A percentile compares a stretch with the other conserved stretches of the same genome.
phyloP scores from a whole-genome alignment of 2,888 invertebrate genomes.

The Physocephala rufipes region DNA sequence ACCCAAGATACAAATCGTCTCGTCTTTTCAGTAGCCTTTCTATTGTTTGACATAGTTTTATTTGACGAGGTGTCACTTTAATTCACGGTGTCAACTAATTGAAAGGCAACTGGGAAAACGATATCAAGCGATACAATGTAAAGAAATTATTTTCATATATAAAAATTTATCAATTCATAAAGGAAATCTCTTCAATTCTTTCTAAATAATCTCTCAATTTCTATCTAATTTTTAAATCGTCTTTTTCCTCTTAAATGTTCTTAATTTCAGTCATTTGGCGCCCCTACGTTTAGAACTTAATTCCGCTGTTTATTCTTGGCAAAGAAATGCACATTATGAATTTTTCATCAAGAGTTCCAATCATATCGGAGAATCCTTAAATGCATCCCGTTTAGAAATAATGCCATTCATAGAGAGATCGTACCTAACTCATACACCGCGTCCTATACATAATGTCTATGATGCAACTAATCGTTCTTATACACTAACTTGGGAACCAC shows the following conservation, averaged over 20 bases:
- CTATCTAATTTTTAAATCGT: too few relatives aligned
- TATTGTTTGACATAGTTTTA: too few relatives aligned
- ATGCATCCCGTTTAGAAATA: conserved; percentile 53
- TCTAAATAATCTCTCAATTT: conserved; percentile 12
- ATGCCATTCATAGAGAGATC: conserved; percentile 49
- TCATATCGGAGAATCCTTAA: conserved; percentile 51
- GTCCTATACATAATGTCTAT: conserved; percentile 71
- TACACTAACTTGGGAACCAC: conserved; percentile 78
- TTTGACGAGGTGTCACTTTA: too few relatives aligned
- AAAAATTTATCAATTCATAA: background rate
- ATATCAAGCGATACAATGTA: too few relatives aligned
- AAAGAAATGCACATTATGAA: conserved; percentile 50
- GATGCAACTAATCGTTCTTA: conserved; percentile 72
- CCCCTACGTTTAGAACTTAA: conserved; percentile 49
- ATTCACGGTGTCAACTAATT: too few relatives aligned
- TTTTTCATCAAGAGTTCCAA: conserved; percentile 57
- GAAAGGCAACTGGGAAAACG: too few relatives aligned
- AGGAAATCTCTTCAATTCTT: conserved; percentile 40
- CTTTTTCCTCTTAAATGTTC: too few relatives aligned
- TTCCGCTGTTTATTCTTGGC: conserved; percentile 54
- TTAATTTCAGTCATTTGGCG: conserved; percentile 40
- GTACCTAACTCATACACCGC: conserved; percentile 48
- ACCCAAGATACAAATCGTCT: background rate
- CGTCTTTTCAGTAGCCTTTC: background rate
- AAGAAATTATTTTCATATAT: conserved; percentile 25